Conservation (phyloP, 2,888 invertebrate species). For the Ochropleura plecta region DNA sequence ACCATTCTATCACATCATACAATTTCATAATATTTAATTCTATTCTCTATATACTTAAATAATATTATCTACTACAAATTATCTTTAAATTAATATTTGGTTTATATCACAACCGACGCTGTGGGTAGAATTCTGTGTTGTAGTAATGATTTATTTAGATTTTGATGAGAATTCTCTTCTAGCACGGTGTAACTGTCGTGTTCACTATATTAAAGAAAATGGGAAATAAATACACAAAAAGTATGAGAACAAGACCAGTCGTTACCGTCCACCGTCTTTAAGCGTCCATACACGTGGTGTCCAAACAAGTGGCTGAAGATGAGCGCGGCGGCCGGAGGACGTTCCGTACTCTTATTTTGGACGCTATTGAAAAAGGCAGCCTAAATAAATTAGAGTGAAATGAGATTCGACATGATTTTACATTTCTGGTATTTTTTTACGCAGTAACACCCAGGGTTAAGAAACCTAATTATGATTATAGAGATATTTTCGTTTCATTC, state of each 20-base stretch:
- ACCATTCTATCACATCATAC: no score
- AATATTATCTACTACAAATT: not conserved
- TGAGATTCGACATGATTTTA: not conserved
- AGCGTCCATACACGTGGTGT: no score
- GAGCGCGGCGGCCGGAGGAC: not conserved
- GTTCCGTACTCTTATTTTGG: not conserved
- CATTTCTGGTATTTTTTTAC: not conserved
- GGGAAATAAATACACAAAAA: no score
- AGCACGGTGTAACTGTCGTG: no score
- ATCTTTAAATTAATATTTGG: not conserved
- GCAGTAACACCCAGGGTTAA: no score
- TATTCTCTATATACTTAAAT: not conserved
- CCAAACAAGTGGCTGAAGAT: not conserved
- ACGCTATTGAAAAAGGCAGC: not conserved
- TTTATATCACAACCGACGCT: not conserved
- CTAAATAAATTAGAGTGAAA: not conserved
- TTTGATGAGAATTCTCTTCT: no score
- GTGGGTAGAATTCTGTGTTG: not conserved
- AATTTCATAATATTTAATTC: no score
- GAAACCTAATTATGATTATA: no score
- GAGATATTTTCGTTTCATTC: no score
- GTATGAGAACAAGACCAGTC: no score
- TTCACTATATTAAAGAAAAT: no score
- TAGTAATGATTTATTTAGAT: not conserved
- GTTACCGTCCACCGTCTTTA: no score